Base-by-base conservation (phyloP, 92 coral and sea anemone species). In the Palythoa grandis region DNA sequence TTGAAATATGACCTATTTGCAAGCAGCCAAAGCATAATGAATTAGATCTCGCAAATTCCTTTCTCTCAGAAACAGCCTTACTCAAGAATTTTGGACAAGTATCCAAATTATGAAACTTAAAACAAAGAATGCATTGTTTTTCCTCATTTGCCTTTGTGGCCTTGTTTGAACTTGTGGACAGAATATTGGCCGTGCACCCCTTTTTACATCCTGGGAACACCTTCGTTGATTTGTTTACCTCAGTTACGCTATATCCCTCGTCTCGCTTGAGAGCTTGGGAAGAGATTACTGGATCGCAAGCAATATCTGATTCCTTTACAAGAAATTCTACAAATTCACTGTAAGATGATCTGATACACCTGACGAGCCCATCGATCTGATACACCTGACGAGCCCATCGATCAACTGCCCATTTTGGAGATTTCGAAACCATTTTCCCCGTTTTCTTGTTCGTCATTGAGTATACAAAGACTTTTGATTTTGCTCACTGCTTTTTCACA, bases 11-110 rank as follows among this genome's bases (percentile, higher is more conserved):
- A 13, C 95, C 95, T 58, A 63, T 83, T 19, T 83, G 25, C 16
- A 92, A 74, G 72, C 91, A 92, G 69, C 89, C 88, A 35, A 85
- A 90, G 74, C 96, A 90, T 7, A 93, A 90, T 68, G 92, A 84
- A 29, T 83, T 86, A 8, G 66, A 25, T 63, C 22, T 72, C 7
- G 92, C 92, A 38, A 86, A 88, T 20, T 87, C 88, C 76, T 93
- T 90, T 83, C 93, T 82, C 78, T 91, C 92, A 12, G 78, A 69
- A 23, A 93, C 76, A 16, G 85, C 25, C 58, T 69, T 86, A 10
- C 61, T 85, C 13, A 86, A n/a, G 52, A 91, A 90, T 35, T 93
- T 89, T 29, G 82, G 84, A 75, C 93, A 91, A 11, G 85, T 54
- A 85, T 93, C 88, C 35, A 93, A 82, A 7, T 86, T 73, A 86